Evolutionary conservation across 2,113 vertebrate species (phyloP), one percentile per base, ranked within the genome.

Genomic region (Casuarius casuarius): DNA sequence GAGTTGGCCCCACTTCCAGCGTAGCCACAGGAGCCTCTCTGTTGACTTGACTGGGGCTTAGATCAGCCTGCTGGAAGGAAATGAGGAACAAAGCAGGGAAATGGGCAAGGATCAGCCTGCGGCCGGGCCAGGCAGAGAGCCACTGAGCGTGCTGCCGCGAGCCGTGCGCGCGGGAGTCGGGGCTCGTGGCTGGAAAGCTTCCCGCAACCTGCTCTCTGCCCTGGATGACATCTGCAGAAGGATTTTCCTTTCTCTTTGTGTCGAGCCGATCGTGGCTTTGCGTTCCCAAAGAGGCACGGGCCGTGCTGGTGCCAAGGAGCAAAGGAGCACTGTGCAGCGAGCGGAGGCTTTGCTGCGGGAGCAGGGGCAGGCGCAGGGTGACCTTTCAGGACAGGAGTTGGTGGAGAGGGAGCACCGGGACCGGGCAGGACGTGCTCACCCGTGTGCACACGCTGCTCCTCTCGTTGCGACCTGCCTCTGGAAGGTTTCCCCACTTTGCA

Each of bases 261-360:
- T 25, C 83, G 38, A 2, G 0, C 42, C n/a, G n/a, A 78, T 52
- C 42, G 35, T 63, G 20, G 28, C 44, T 80, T 65, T 66, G 67
- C 11, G 12, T 77, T 22, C 11, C 9, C 0, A 0, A 52, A 54
- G 51, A 61, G 52, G 23, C 20, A 58, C 0, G 2, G 63, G 21
- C 38, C 2, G 0, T 62, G 31, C 54, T 73, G 72, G 56, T 79
- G 83, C 74, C 28, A 33, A 44, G 91, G 26, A 92, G 21, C 79
- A 56, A 29, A 25, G 46, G 46, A 9, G 46, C 46, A 48, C 46
- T 9, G 46, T 7, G 18, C 46, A 48, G 46, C 46, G 12, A 48
- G 19, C 2, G 19, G 46, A 48, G 46, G 18, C 3, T 48, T 48
- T 18, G 48, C 31, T 7, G 20, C 20, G 19, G 46, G 31, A 70